Evolutionary conservation across 2,888 invertebrate genomes (phyloP).

Genomic region (Rhodophaea formosa): DNA sequence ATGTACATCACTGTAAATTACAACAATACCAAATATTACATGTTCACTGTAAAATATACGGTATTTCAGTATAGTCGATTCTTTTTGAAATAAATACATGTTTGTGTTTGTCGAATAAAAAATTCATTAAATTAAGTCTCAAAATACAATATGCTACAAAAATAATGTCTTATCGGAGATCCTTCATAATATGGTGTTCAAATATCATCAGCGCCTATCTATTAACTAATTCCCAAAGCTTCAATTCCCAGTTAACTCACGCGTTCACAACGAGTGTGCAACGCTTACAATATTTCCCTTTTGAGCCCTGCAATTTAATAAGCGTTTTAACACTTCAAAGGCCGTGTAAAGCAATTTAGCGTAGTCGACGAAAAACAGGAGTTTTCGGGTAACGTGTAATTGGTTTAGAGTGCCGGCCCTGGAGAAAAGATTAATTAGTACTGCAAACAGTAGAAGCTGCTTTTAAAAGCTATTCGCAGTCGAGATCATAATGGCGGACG

Average conservation of each 20-base stretch:
- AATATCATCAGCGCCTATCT: background rate
- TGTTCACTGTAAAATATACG: too few species aligned
- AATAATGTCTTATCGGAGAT: too few species aligned
- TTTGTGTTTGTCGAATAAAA: too few species aligned
- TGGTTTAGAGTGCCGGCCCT: conserved; percentile 67
- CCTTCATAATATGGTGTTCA: background rate
- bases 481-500: conserved; percentile 43
- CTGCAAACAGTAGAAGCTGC: conserved; percentile 64
- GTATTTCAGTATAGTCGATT: too few species aligned
- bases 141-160: too few species aligned
- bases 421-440: conserved; percentile 75
- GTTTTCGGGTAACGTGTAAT: conserved; percentile 72
- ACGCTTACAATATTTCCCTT: conserved; percentile 63
- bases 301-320: conserved; percentile 75
- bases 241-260: conserved; percentile 21
- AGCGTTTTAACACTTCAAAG: conserved; percentile 77
- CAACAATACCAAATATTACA: too few species aligned
- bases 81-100: too few species aligned
- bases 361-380: conserved; percentile 71
- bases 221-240: conserved; percentile 8
- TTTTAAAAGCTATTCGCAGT: conserved; percentile 48
- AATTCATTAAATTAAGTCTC: too few species aligned
- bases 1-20: too few species aligned
- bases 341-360: conserved; percentile 74
- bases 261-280: conserved; percentile 29